Conservation (phyloP, 2,113 vertebrate genomes). For the Pachyramphus minor region DNA sequence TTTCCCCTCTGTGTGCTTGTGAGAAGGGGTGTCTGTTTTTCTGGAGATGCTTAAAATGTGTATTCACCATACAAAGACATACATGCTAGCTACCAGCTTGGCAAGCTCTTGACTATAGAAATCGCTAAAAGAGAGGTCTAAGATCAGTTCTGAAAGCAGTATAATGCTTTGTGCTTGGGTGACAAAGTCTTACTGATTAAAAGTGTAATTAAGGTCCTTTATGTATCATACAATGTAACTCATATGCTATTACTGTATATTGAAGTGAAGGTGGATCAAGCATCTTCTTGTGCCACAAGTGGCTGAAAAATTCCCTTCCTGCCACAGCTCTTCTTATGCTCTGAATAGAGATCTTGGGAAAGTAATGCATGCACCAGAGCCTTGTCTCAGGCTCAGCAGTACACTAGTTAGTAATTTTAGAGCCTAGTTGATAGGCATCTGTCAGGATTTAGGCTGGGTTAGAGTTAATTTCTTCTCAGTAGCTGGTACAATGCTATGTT, state of each 20-base stretch:
- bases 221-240: background rate
- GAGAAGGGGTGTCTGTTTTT: rapidly evolving
- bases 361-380: background rate
- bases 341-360: background rate
- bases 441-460: background rate
- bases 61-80: background rate
- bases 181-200: background rate
- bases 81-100: background rate
- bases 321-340: background rate
- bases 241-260: background rate
- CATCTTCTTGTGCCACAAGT: background rate
- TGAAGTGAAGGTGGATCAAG: background rate
- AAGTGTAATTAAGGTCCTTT: background rate
- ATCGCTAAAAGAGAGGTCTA: background rate
- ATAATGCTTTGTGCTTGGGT: background rate
- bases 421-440: background rate
- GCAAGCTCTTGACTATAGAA: background rate
- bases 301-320: background rate
- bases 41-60: background rate
- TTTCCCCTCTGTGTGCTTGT: background rate
- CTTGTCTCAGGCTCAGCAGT: background rate
- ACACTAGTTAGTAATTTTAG: background rate
- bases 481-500: background rate
- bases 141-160: background rate
- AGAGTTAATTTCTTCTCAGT: background rate